Evolutionary conservation across 2,888 invertebrate species (phyloP), one percentile per base, ranked within the genome.

Genomic region (Priocnemis perturbator): DNA sequence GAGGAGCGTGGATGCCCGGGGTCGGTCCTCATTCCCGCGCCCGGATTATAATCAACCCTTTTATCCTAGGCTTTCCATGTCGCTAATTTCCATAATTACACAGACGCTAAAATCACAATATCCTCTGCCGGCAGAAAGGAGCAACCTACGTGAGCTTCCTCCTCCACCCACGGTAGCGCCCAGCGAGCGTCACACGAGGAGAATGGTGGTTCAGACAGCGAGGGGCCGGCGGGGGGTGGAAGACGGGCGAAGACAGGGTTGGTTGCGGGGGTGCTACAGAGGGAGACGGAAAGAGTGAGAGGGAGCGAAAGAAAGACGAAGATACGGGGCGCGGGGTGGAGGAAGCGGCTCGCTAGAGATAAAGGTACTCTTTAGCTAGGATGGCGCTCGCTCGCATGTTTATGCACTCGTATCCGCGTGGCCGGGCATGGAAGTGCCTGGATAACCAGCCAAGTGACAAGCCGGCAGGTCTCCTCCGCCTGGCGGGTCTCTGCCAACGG

Each of bases 81-180:
- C 89, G 88, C 89, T 89, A 89, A 89, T 89, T 89, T 89, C 89
- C 89, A 89, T 89, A 89, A 89, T 89, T 89, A 89, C 88, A 89
- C 89, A 88, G 88, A 89, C 88, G 88, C 88, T 89, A 89, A 89
- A 89, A 89, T 89, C 89, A 89, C 89, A 89, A 89, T 89, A 89
- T 89, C 87, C 88, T 84, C 84, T 83, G 83, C 85, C 82, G 81
- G 85, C 82, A 83, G 87, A 87, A 87, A 88, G 88, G 88, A 87
- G 87, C 77, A 85, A 85, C 86, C 87, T 86, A 88, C 85, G 87
- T 83, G 86, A 83, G 85, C 80, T 82, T 81, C 82, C 79, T 70
- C 60, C 56, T 70, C 67, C 75, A 73, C 71, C 73, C 71, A 70
- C 75, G 26, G 62, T 37, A 64, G 57, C 65, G 56, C 67, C 71